phyloP scores from a whole-genome alignment of 1,140 invertebrate species.

The Ceratina calcarata region DNA sequence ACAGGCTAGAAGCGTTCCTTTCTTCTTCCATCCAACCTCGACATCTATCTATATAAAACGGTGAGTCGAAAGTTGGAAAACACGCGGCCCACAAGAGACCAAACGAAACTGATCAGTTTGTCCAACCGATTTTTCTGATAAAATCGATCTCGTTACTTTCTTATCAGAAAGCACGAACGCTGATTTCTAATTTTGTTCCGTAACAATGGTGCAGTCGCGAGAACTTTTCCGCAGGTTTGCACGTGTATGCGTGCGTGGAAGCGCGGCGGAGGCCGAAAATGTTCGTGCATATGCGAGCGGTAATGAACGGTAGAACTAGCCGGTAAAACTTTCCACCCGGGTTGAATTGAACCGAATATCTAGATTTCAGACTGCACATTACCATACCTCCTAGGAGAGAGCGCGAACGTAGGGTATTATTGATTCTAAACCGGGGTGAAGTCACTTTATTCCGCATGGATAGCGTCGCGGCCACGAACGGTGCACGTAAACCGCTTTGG shows the following conservation, averaged over 20 bases:
- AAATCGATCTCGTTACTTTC: too few relatives aligned
- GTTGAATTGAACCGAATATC: conserved; percentile 47
- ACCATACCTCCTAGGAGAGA: conserved; percentile 42
- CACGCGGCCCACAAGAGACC: too few relatives aligned
- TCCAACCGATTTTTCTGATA: too few relatives aligned
- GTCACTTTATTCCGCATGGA: conserved; percentile 15
- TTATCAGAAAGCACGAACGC: too few relatives aligned
- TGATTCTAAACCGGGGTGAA: conserved; percentile 25
- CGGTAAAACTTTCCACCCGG: conserved; percentile 44
- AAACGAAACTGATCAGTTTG: too few relatives aligned
- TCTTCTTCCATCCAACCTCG: not conserved
- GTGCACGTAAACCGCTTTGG: not conserved
- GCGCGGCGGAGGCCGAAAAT: conserved; percentile 15
- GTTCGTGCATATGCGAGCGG: conserved; percentile 47
- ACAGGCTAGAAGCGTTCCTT: not conserved
- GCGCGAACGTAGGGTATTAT: conserved; percentile 21
- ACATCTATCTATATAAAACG: not conserved
- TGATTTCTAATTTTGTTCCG: too few relatives aligned
- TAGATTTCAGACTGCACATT: conserved; percentile 50
- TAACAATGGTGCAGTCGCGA: not conserved
- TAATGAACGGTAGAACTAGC: conserved; percentile 49
- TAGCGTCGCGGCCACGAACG: too few relatives aligned
- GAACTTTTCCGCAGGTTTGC: conserved; percentile 32
- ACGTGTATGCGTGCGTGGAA: not conserved
- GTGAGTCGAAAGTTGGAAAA: not conserved